A percentile compares a stretch with the other conserved stretches of the same genome.
phyloP scores from a whole-genome alignment of 2,113 vertebrate species.

The Syngnathus floridae region DNA sequence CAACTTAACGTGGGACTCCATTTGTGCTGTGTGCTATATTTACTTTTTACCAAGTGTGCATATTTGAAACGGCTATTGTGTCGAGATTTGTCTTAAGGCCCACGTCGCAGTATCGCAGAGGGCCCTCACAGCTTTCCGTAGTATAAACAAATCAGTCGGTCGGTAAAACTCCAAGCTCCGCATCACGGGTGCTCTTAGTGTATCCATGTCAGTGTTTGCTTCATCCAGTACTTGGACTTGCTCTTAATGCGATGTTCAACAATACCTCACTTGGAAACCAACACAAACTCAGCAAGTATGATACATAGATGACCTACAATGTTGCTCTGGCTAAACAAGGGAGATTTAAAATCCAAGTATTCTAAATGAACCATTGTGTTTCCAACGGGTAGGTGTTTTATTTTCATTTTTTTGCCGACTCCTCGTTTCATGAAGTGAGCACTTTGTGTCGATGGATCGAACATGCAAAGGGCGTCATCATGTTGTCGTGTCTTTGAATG shows the following conservation, averaged over 20 bases:
- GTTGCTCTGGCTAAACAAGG: conserved; percentile 77
- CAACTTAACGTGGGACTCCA: conserved; percentile 26
- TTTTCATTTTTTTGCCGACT: conserved; percentile 30
- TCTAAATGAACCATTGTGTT: conserved; percentile 42
- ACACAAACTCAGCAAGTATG: conserved; percentile 59
- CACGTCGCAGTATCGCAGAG: conserved; percentile 17
- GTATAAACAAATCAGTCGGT: conserved; percentile 19
- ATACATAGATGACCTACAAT: conserved; percentile 41
- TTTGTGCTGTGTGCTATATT: conserved; percentile 44
- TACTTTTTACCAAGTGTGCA: conserved; percentile 43
- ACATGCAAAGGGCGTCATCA: conserved; percentile 32
- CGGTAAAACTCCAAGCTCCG: conserved; percentile 39
- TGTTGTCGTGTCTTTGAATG: conserved; percentile 39
- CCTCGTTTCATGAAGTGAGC: conserved; percentile 34
- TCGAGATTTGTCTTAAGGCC: conserved; percentile 56
- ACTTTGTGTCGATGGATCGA: conserved; percentile 34
- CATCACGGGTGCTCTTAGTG: conserved; percentile 58
- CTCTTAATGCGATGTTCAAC: conserved; percentile 55
- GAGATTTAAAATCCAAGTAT: conserved; percentile 52
- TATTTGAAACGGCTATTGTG: conserved; percentile 52
- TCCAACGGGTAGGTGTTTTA: conserved; percentile 33
- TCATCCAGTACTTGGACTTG: conserved; percentile 60
- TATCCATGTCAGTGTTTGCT: conserved; percentile 60
- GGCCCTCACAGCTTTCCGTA: too few relatives aligned
- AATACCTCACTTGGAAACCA: conserved; percentile 81